Percentiles rank a stretch among this genome's conserved stretches.
These are phyloP conservation scores for Ooceraea biroi DNA, from an alignment of 1,140 invertebrate species.

Conservation along the genomic window DNA sequence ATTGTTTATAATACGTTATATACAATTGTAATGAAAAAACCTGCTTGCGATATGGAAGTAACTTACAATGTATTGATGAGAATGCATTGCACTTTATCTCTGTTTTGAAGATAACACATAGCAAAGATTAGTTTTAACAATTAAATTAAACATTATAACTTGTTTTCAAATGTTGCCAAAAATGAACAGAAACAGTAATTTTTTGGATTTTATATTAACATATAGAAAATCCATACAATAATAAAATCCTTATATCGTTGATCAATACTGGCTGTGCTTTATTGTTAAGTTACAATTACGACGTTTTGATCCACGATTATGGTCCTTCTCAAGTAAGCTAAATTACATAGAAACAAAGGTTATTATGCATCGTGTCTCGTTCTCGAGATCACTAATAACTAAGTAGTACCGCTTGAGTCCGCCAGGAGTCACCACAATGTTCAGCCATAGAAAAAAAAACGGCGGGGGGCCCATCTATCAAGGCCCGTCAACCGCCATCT, in stretches of 20 bases:
- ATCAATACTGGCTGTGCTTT: too few relatives aligned
- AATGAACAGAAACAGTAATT: neutral
- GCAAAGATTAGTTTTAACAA: neutral
- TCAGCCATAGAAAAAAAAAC: too few relatives aligned
- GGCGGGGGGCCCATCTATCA: too few relatives aligned
- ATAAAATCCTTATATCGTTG: too few relatives aligned
- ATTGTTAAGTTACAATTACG: too few relatives aligned
- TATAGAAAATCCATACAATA: too few relatives aligned
- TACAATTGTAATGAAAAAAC: neutral
- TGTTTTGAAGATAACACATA: neutral
- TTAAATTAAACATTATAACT: neutral
- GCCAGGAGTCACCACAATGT: too few relatives aligned
- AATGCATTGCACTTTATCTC: neutral
- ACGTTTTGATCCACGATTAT: too few relatives aligned
- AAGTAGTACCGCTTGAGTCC: too few relatives aligned
- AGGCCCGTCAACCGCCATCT: too few relatives aligned
- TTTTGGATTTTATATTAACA: neutral
- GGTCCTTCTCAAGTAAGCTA: too few relatives aligned
- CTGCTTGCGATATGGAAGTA: neutral
- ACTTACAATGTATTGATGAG: neutral
- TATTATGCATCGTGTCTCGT: neutral
- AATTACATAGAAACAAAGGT: too few relatives aligned
- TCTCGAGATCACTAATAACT: slow-evolving; percentile 8
- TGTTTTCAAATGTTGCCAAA: neutral
- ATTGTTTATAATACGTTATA: neutral